Base-by-base conservation (phyloP, 2,888 invertebrate species). In the Eupithecia tripunctaria region DNA sequence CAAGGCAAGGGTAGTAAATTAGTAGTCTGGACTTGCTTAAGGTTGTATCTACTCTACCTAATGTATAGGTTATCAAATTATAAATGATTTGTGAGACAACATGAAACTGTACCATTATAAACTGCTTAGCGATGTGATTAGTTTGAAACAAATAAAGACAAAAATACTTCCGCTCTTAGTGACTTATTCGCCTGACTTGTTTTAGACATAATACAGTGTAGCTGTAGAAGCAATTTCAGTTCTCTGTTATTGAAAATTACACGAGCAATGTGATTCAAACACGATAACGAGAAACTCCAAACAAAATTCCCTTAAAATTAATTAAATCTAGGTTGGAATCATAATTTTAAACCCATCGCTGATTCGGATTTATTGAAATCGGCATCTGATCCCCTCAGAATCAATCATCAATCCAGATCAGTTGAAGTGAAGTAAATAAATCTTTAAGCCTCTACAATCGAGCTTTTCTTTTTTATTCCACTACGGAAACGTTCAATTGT, bases 401-500 rank as follows among this genome's bases (percentile, higher is more conserved):
- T 56, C 47, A 51, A 51, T 56, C 56, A 14, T 4, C 21, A 56
- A 25, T 25, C 51, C 51, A 51, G 51, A n/a, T 38, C 43, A 47
- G 43, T 8, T n/a, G 14, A 8, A 36, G 36, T 43, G 18, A 43
- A 71, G 41, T 68, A 60, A 43, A 43, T 68, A 59, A 68, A 65
- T 64, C 59, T 38, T 38, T 10, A 36, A 63, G 62, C 29, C 38
- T 36, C 63, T n/a, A 47, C 47, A n/a, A n/a, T 43, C 21, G 47
- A 21, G 47, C 47, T 29, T 27, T 15, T 8, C 7, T 18, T 29
- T 59, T 29, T 60, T 60, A 60, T 29, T 29, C 29, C 29, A 43
- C 27, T 47, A 65, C 74, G 41, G 51, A 64, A 38, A 59, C 70
- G 43, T 66, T 60, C 25, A 56, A 56, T 68, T 68, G 68, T 43